Conservation (phyloP, 2,888 invertebrate genomes). For the Cantharis nigra region DNA sequence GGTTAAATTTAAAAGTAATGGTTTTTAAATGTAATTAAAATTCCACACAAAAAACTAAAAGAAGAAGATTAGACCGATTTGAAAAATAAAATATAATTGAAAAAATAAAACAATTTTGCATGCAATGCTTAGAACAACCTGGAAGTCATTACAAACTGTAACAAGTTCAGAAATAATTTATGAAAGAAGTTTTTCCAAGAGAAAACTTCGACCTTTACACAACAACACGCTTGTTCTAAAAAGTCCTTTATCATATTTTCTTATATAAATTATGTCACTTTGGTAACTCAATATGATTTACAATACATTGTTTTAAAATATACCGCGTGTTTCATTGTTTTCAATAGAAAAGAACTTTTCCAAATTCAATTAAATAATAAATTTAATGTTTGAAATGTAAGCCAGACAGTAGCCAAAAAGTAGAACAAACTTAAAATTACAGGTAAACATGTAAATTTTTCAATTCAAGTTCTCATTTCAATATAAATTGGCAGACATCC, state of each 20-base stretch:
- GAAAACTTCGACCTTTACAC: neutral
- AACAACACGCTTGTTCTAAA: slow-evolving; percentile 6
- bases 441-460: neutral
- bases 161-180: slow-evolving; percentile 1
- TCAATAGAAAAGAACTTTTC: neutral
- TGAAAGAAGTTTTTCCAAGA: neutral
- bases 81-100: neutral
- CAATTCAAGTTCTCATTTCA: neutral
- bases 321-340: neutral
- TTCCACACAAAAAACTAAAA: neutral
- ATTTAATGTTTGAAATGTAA: neutral
- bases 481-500: neutral
- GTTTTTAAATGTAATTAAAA: neutral
- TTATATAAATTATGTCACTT: slow-evolving; percentile 5
- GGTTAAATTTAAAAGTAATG: neutral
- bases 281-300: slow-evolving; percentile 10
- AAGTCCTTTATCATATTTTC: slow-evolving; percentile 13
- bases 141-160: neutral
- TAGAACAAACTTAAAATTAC: neutral
- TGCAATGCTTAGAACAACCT: neutral
- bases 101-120: neutral
- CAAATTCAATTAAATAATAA: neutral
- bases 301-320: neutral
- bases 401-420: neutral
- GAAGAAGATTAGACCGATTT: neutral